phyloP scores from a whole-genome alignment of 2,797 vertebrate genomes.

The Esox masquinongy region DNA sequence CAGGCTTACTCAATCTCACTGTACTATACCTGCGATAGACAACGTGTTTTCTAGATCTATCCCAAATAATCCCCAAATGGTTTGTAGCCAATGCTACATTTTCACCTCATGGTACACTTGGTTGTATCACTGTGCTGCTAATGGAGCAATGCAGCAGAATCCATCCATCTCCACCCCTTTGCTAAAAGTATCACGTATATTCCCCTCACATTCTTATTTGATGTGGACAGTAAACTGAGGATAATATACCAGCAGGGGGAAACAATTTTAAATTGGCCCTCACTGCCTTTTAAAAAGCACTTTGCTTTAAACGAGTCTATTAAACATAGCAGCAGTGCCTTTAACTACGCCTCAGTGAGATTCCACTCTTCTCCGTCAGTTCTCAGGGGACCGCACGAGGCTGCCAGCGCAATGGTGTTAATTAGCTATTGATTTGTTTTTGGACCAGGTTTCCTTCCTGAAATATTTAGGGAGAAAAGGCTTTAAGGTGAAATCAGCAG shows the following conservation, averaged over 20 bases:
- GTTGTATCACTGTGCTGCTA: too few relatives aligned
- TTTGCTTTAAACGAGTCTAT: conserved; percentile 33
- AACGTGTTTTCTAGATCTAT: too few relatives aligned
- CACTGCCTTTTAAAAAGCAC: background rate
- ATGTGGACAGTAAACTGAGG: background rate
- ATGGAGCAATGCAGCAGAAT: background rate
- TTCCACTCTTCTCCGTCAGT: conserved; percentile 47
- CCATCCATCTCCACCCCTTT: background rate
- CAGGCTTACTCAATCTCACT: too few relatives aligned
- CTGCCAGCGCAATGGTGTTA: conserved; percentile 47
- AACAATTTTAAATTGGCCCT: background rate
- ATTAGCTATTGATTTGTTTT: conserved; percentile 68
- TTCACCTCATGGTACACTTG: too few relatives aligned
- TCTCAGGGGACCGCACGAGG: conserved; percentile 29
- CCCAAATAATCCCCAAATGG: too few relatives aligned
- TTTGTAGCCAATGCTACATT: too few relatives aligned
- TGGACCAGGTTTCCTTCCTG: conserved; percentile 37
- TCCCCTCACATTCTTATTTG: background rate
- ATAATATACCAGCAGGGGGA: background rate
- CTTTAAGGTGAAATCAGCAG: conserved; percentile 23
- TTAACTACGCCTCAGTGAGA: conserved; percentile 61
- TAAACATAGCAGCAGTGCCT: conserved; percentile 36
- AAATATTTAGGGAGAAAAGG: conserved; percentile 50
- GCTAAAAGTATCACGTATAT: too few relatives aligned
- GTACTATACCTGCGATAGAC: too few relatives aligned